A percentile compares a stretch with the other conserved stretches of the same genome.
These are phyloP conservation scores for Ferdinandea cuprea DNA, from an alignment of 2,888 invertebrate genomes.

Conservation along the genomic window DNA sequence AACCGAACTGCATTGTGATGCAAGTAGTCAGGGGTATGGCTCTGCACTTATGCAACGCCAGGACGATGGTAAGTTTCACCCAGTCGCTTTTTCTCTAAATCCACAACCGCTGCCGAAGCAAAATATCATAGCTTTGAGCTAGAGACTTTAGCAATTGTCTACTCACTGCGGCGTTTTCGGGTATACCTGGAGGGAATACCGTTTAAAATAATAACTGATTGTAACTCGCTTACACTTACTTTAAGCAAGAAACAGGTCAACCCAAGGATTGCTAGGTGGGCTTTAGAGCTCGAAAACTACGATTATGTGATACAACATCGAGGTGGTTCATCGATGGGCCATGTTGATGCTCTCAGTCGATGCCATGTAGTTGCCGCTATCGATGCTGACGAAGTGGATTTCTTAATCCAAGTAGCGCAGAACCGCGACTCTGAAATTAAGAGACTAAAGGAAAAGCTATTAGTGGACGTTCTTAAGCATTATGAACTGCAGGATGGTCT, in stretches of 20 bases:
- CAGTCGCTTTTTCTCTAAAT: conserved; percentile 65
- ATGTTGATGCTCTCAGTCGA: conserved; percentile 79
- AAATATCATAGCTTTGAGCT: conserved; percentile 78
- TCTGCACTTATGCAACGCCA: conserved; percentile 23
- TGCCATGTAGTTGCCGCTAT: conserved; percentile 9
- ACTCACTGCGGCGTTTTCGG: conserved; percentile 72
- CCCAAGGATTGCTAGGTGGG: conserved; percentile 79
- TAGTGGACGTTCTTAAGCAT: not conserved
- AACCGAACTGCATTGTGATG: conserved; percentile 78
- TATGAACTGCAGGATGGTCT: not conserved
- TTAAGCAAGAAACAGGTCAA: conserved; percentile 68
- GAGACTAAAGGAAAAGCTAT: not conserved
- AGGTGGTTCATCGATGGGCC: conserved; percentile 78
- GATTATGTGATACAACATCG: conserved; percentile 78
- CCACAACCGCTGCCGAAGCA: conserved; percentile 73
- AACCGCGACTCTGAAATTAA: not conserved
- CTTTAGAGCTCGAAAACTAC: conserved; percentile 78
- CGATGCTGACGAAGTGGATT: not conserved
- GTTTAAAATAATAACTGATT: conserved; percentile 37
- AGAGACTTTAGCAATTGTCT: conserved; percentile 76
- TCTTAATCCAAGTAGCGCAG: conserved; percentile 3
- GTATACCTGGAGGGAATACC: conserved; percentile 36
- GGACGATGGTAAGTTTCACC: conserved; percentile 34
- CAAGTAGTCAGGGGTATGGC: conserved; percentile 53
- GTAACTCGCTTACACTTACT: conserved; percentile 22